Percentiles rank a stretch among this genome's conserved stretches.
These are phyloP conservation scores for Lerista edwardsae DNA, from an alignment of 2,797 vertebrate species.

Conservation along the genomic window DNA sequence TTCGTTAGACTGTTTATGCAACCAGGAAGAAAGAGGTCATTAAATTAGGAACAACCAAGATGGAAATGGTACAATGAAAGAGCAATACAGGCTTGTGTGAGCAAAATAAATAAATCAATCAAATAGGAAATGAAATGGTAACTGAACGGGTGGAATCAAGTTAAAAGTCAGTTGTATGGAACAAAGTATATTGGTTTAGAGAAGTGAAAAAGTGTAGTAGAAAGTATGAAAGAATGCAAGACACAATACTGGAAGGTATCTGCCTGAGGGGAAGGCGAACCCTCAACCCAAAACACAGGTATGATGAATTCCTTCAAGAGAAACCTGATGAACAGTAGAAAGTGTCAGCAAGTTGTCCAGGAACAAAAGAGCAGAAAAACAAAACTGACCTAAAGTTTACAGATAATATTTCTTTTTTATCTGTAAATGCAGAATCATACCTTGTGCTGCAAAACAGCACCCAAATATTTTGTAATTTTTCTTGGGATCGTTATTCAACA, in stretches of 20 bases:
- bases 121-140: slow-evolving; percentile 6
- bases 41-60: slow-evolving; percentile 7
- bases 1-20: not conserved
- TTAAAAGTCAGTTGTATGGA: not conserved
- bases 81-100: not conserved
- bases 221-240: not conserved
- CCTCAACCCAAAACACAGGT: not conserved
- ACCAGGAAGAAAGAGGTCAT: not conserved
- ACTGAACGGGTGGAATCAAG: not conserved
- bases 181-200: not conserved
- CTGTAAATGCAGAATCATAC: not conserved
- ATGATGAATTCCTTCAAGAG: not conserved
- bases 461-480: not conserved
- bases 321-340: not conserved
- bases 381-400: not conserved
- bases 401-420: not conserved
- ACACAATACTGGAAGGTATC: not conserved
- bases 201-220: not conserved
- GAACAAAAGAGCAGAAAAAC: not conserved
- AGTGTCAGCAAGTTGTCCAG: not conserved
- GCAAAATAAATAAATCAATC: not conserved
- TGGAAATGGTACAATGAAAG: slow-evolving; percentile 5
- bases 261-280: not conserved
- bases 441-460: not conserved
- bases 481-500: too few relatives aligned